Percentiles rank a stretch among this genome's conserved stretches.
phyloP scores from a whole-genome alignment of 2,888 invertebrate species.

The Tryphoninae sp. region DNA sequence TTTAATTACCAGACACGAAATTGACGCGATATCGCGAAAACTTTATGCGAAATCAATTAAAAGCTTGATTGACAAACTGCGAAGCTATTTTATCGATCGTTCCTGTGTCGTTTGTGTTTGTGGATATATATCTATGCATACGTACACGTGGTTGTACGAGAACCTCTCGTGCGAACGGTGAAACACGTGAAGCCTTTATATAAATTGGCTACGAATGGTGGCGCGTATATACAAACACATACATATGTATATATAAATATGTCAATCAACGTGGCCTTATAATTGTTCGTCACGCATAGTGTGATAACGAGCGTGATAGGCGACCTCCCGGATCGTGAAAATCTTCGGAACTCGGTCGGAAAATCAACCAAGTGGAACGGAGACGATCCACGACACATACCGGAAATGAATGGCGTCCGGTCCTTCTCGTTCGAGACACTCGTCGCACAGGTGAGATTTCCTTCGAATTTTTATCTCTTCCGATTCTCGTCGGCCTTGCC shows the following conservation, averaged over 20 bases:
- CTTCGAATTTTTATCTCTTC: conserved; percentile 37
- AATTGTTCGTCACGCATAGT: conserved; percentile 49
- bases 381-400: conserved; percentile 25
- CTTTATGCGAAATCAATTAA: conserved; percentile 26
- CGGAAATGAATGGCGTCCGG: conserved; percentile 76
- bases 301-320: conserved; percentile 27
- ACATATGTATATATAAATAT: background rate
- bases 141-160: conserved; percentile 3
- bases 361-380: background rate
- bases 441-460: conserved; percentile 71
- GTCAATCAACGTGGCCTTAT: conserved; percentile 47
- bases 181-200: conserved; percentile 33
- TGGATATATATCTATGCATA: conserved; percentile 9
- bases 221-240: conserved; percentile 6
- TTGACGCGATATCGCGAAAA: conserved; percentile 18
- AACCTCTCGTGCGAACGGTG: background rate
- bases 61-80: conserved; percentile 45
- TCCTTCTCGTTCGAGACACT: conserved; percentile 71
- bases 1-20: conserved; percentile 21
- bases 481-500: too few relatives aligned
- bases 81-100: conserved; percentile 24
- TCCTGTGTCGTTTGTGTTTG: background rate
- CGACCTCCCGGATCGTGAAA: conserved; percentile 8
- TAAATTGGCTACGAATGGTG: conserved; percentile 42
- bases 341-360: conserved; percentile 3